Evolutionary conservation across 1,140 invertebrate species (phyloP).

Genomic region (Zophobas atratus): DNA sequence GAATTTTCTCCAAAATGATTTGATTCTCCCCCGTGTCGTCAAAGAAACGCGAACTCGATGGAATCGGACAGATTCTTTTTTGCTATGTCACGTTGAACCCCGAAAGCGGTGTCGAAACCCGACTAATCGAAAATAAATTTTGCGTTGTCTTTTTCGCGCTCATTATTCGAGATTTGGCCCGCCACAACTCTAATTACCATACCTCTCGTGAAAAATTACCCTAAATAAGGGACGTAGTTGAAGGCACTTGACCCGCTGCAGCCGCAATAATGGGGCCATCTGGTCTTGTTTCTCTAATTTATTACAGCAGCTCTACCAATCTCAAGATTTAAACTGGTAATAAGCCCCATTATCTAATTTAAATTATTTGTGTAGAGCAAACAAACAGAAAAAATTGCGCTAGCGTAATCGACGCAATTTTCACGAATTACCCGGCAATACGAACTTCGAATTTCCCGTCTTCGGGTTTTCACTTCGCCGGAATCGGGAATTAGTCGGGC

Average conservation of each 20-base stretch:
- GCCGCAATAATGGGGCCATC: slow-evolving; percentile 39
- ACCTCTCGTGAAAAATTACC: slow-evolving; percentile 28
- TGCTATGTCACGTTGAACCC: too few species aligned
- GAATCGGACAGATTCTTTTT: too few species aligned
- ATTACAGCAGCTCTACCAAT: slow-evolving; percentile 38
- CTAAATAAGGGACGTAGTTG: slow-evolving; percentile 33
- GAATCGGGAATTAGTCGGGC: slow-evolving; percentile 29
- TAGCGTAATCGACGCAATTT: slow-evolving; percentile 12
- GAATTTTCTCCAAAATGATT: too few species aligned
- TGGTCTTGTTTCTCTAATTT: slow-evolving; percentile 35
- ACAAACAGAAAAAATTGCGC: slow-evolving; percentile 34
- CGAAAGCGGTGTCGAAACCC: too few species aligned
- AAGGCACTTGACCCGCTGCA: slow-evolving; percentile 44
- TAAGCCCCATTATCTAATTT: slow-evolving; percentile 44
- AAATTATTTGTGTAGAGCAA: slow-evolving; percentile 35
- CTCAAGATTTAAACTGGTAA: slow-evolving; percentile 46
- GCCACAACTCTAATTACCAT: slow-evolving; percentile 25
- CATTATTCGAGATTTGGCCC: too few species aligned
- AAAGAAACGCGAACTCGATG: too few species aligned
- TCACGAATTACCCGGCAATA: slow-evolving; percentile 17
- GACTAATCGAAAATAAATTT: too few species aligned
- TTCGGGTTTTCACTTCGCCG: slow-evolving; percentile 14
- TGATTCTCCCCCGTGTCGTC: too few species aligned
- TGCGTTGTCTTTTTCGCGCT: too few species aligned
- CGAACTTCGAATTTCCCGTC: slow-evolving; percentile 23